A percentile compares a stretch with the other conserved stretches of the same genome.
Evolutionary conservation across 2,888 invertebrate genomes (phyloP).

Genomic region (Volucella bombylans): DNA sequence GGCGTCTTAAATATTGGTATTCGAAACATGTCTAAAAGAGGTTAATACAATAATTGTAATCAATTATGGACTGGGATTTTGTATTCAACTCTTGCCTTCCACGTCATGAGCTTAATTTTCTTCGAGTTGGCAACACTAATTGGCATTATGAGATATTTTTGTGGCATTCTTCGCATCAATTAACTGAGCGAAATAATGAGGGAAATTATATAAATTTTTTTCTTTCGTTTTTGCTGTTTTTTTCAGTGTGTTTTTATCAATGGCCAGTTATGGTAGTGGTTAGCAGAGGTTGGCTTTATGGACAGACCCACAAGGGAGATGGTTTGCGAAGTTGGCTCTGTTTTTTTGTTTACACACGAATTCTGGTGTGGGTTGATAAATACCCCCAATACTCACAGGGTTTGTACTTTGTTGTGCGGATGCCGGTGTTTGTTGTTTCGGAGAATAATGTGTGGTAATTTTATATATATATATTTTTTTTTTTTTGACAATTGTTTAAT

Average conservation of each 20-base stretch:
- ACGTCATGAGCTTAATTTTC: too few relatives aligned
- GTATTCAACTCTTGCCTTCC: too few relatives aligned
- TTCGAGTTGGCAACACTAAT: background rate
- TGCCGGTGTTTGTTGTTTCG: conserved; percentile 1
- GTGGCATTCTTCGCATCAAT: conserved; percentile 69
- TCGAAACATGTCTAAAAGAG: too few relatives aligned
- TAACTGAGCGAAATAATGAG: conserved; percentile 68
- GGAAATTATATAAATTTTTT: conserved; percentile 38
- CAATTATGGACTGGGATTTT: too few relatives aligned
- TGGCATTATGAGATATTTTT: conserved; percentile 29
- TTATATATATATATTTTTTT: conserved; percentile 21
- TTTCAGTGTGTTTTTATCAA: background rate
- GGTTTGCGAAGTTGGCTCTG: conserved; percentile 1
- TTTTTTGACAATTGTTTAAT: conserved; percentile 48
- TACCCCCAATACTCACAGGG: background rate
- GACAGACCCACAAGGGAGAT: conserved; percentile 1
- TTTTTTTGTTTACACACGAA: conserved; percentile 30
- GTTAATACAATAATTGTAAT: too few relatives aligned
- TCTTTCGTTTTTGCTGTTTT: conserved; percentile 28
- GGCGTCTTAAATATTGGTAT: too few relatives aligned
- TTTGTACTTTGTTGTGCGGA: conserved; percentile 29
- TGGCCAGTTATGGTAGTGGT: background rate
- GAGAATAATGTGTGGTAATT: background rate
- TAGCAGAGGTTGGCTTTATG: background rate
- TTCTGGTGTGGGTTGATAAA: background rate